Conservation (phyloP, 2,888 invertebrate species). For the Timandra comae region DNA sequence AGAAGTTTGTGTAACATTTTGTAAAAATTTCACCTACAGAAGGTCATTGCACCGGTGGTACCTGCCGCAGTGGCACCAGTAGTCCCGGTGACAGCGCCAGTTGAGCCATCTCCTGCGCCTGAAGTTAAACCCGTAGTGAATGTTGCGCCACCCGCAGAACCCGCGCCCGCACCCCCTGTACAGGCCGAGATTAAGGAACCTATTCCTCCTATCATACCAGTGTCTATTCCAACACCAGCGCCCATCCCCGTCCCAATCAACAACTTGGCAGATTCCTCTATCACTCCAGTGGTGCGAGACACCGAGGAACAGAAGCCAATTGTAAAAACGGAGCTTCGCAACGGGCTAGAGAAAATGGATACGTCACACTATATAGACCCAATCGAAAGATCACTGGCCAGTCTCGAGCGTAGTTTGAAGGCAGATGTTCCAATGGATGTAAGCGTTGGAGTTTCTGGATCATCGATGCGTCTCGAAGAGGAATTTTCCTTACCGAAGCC, state of each 20-base stretch:
- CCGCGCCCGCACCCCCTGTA: conserved; percentile 38
- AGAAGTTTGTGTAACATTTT: background rate
- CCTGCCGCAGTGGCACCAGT: conserved; percentile 18
- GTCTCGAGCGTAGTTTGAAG: conserved; percentile 79
- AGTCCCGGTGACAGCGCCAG: conserved; percentile 8
- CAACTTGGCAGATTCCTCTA: conserved; percentile 36
- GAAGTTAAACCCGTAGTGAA: conserved; percentile 9
- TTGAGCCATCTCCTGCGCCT: conserved; percentile 22
- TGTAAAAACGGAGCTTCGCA: conserved; percentile 52
- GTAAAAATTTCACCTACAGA: conserved; percentile 28
- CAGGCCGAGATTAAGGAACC: conserved; percentile 35
- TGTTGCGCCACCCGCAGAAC: conserved; percentile 19
- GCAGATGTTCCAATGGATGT: conserved; percentile 76
- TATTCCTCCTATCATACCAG: conserved; percentile 16
- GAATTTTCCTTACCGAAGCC: conserved; percentile 63
- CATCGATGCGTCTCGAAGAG: conserved; percentile 67
- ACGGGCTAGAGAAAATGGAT: conserved; percentile 63
- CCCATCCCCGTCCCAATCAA: conserved; percentile 14
- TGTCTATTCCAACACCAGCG: conserved; percentile 5
- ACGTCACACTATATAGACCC: conserved; percentile 78
- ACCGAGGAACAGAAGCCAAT: conserved; percentile 39
- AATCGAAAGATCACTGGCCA: conserved; percentile 83
- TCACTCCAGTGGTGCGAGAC: conserved; percentile 31
- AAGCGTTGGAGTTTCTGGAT: conserved; percentile 64
- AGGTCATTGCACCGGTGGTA: conserved; percentile 29